Evolutionary conservation across 2,113 vertebrate species (phyloP).

Genomic region (Nothocercus julius): DNA sequence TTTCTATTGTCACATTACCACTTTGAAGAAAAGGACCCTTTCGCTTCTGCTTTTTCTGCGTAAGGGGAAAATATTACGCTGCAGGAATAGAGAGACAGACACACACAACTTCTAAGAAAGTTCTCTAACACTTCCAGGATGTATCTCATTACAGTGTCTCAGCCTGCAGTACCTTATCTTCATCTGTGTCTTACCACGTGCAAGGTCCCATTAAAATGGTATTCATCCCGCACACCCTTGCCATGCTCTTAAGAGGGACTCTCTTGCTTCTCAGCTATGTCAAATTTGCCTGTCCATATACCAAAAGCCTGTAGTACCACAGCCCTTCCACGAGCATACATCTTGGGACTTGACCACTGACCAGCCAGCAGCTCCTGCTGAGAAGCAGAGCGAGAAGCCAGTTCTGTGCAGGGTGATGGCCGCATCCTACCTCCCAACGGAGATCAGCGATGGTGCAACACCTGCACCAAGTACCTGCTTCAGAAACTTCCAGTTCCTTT

Average conservation of each 20-base stretch:
- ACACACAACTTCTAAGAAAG: background rate
- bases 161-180: background rate
- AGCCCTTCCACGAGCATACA: background rate
- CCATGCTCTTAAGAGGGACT: background rate
- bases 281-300: background rate
- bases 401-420: background rate
- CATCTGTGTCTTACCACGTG: accelerated
- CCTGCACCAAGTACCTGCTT: background rate
- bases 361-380: background rate
- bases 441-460: accelerated
- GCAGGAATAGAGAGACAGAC: background rate
- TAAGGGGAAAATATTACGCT: background rate
- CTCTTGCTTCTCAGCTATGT: background rate
- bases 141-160: background rate
- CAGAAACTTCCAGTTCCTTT: background rate
- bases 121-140: background rate
- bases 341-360: background rate
- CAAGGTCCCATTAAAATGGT: background rate
- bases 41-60: background rate
- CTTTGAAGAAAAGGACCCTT: background rate
- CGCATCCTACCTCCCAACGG: background rate
- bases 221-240: background rate
- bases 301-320: background rate
- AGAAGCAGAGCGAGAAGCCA: background rate
- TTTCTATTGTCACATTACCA: background rate